Base-by-base conservation (phyloP, 2,888 invertebrate species). In the Leistus spinibarbis region DNA sequence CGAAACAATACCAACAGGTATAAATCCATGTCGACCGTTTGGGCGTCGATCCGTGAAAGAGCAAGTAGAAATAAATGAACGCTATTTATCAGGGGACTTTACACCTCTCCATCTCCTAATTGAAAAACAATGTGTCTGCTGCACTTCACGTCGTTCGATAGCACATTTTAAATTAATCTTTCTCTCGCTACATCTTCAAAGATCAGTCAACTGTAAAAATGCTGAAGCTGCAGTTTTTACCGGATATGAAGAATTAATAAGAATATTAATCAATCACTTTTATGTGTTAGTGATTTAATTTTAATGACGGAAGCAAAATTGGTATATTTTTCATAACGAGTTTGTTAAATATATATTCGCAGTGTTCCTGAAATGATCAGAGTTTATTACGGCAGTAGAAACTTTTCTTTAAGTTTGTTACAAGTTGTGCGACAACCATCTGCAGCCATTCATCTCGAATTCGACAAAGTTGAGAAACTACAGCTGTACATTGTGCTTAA, bases 21-120 rank as follows among this genome's bases (percentile, higher is more conserved):
- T 60, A 19, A 60, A 17, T 60, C 17, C 60, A 60, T 60, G 60
- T 60, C 17, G 22, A 10, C 10, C 22, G 10, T 17, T 56, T 56
- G 5, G n/a, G 64, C 71, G 64, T 64, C 23, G 71, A 63, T 64
- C 63, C 64, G 54, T 23, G 56, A 24, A 20, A 13, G 56, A 56
- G 64, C 69, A 62, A 53, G 53, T 40, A 53, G 40, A 65, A 65
- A 72, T 65, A 72, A 72, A 72, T 72, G 64, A 65, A 72, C 17
- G 24, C 71, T 63, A 72, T 72, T 72, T 72, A 72, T 72, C 71
- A 72, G 56, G 54, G 27, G 64, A 22, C 53, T 72, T 65, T 13
- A 13, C 40, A 7, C 10, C 40, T 40, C 40, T 40, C 54, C 56
- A 60, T 19, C 27, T 65, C 71, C 54, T 72, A 72, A 72, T 72